Evolutionary conservation across 2,113 vertebrate genomes (phyloP).

Genomic region (Tragelaphus strepsiceros): DNA sequence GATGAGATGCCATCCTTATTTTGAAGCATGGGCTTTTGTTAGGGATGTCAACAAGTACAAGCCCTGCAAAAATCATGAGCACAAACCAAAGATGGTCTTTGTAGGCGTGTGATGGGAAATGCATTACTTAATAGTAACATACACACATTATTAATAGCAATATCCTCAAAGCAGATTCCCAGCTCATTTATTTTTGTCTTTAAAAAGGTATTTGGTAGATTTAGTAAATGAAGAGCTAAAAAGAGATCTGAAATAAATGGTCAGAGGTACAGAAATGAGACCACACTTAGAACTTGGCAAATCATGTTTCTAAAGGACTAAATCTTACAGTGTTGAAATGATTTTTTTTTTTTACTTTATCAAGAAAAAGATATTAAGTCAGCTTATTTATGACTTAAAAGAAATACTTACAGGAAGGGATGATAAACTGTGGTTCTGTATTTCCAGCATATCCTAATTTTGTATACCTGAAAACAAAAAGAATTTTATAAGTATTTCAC

Average conservation of each 20-base stretch:
- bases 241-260: neutral
- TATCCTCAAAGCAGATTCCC: neutral
- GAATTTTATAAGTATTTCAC: neutral
- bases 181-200: neutral
- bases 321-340: neutral
- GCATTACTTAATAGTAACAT: neutral
- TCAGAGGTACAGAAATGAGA: neutral
- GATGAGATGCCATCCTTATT: neutral
- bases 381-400: neutral
- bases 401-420: slow-evolving; percentile 94
- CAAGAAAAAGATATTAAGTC: neutral
- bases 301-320: neutral
- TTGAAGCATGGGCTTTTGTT: neutral
- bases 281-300: neutral
- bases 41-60: neutral
- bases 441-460: slow-evolving; percentile 98
- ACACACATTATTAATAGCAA: neutral
- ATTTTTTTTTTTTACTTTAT: slow-evolving; percentile 35
- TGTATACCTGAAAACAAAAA: slow-evolving; percentile 88
- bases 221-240: neutral
- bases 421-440: slow-evolving; percentile 98
- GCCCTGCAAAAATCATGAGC: neutral
- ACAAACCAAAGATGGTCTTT: neutral
- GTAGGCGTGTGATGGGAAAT: neutral
- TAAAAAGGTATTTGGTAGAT: slow-evolving; percentile 13